Base-by-base conservation (phyloP, 2,888 invertebrate genomes). In the Amphipoea oculea region DNA sequence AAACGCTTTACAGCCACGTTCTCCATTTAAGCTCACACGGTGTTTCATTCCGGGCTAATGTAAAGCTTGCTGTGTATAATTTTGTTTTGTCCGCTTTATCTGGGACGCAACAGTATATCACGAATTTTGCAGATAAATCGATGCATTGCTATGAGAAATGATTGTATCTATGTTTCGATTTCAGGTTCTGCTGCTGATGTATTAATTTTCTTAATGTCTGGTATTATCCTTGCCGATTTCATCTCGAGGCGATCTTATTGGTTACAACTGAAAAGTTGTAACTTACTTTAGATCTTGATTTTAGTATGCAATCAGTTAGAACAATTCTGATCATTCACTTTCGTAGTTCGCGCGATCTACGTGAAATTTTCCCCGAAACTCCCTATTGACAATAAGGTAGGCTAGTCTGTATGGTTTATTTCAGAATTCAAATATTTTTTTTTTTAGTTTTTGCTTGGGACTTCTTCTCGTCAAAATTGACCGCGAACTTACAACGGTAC, bases 21-120 rank as follows among this genome's bases (percentile, higher is more conserved):
- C 92, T 91, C 91, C 90, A 92, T 92, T 93, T 91, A 91, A 92
- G 91, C 94, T 95, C 94, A 93, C 93, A 93, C 92, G 92, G 88
- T 91, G 91, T 90, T 91, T 90, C 91, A 91, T 91, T 88, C 90
- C 89, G 84, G 88, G 91, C 91, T 93, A 91, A 92, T 92, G 90
- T 92, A 87, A 91, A 91, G 88, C 90, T 92, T 89, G 89, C 89
- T 90, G 89, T 89, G 90, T 93, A 92, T 93, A 93, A 93, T 92
- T 94, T 92, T 91, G 91, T 92, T 90, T 89, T 91, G 89, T 87
- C 89, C 87, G 88, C 86, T 76, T 86, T 93, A 92, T 93, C 91
- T 92, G 83, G 93, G 89, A 90, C 91, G 83, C 87, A 89, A 88
- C 87, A 91, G 89, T 92, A 91, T 92, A 91, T 92, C 92, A 93